phyloP scores from a whole-genome alignment of 2,797 vertebrate species.

The Gymnopithys bicolor region DNA sequence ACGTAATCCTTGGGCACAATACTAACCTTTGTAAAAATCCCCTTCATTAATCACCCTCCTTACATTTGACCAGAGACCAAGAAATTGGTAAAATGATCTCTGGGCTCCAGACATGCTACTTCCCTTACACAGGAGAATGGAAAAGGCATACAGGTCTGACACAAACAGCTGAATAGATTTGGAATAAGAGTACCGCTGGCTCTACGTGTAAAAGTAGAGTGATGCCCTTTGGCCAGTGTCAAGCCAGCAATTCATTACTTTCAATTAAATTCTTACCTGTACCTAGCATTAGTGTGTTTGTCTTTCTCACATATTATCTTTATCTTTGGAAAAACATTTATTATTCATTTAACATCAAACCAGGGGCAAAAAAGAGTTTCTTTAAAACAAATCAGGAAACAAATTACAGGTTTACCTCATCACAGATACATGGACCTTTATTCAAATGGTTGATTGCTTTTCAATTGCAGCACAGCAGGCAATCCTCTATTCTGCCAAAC shows the following conservation, averaged over 20 bases:
- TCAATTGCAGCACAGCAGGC: neutral
- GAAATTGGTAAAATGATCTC: neutral
- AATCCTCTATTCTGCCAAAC: neutral
- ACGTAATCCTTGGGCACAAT: neutral
- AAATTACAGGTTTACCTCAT: neutral
- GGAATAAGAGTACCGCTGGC: neutral
- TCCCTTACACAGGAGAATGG: neutral
- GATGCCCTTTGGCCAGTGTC: neutral
- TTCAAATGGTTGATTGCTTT: constrained; percentile 25
- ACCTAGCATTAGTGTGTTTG: neutral
- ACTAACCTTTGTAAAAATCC: neutral
- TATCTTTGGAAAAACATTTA: neutral
- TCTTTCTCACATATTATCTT: neutral
- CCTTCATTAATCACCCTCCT: neutral
- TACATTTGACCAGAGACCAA: neutral
- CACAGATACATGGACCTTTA: neutral
- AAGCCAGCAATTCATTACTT: neutral
- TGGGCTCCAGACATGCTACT: neutral
- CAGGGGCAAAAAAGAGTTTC: neutral
- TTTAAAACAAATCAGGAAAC: neutral
- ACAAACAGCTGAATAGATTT: neutral
- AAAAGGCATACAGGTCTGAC: neutral
- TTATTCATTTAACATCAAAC: neutral
- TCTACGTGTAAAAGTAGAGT: neutral
- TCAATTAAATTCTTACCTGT: neutral